Base-by-base conservation (phyloP, 2,888 invertebrate genomes). In the Synanthedon tipuliformis region DNA sequence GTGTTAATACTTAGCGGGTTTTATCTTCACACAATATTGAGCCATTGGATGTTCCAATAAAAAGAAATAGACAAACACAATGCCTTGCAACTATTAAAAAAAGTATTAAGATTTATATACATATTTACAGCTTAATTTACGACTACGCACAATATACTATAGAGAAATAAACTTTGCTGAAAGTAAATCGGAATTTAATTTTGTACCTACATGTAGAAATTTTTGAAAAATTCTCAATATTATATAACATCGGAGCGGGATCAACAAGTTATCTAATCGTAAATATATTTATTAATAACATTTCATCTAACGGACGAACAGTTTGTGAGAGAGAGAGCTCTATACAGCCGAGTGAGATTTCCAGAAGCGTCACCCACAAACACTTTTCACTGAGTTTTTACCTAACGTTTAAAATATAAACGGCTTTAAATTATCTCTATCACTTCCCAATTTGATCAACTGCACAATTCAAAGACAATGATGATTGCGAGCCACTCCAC, bases 81-180 rank as follows among this genome's bases (percentile, higher is more conserved):
- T 12, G 66, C n/a, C n/a, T 69, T 73, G 71, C 69, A 71, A 71
- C 73, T 67, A 67, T 71, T 67, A 69, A 74, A 74, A 73, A 73
- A 66, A 61, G 69, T 76, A 79, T 76, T 81, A 81, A 72, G 71
- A 73, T 78, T 71, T 85, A 84, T 85, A 71, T 86, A 86, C 85
- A 86, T 86, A 85, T 86, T 84, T 85, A 85, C 85, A 85, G 78
- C 80, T 81, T 81, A 79, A 72, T 66, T 69, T 68, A 54, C 51
- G 41, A 70, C 71, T 62, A 71, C 71, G 67, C 71, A 68, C 23
- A 5, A 23, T 23, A 23, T 23, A 23, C 64, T 74, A 73, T 66
- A 57, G 69, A 68, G 67, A 73, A 68, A 71, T 71, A 61, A 62
- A 59, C 53, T 63, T 68, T 69, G 62, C 70, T 71, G 62, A 68